Evolutionary conservation across 2,797 vertebrate species (phyloP).

Genomic region (Siniperca obscura): DNA sequence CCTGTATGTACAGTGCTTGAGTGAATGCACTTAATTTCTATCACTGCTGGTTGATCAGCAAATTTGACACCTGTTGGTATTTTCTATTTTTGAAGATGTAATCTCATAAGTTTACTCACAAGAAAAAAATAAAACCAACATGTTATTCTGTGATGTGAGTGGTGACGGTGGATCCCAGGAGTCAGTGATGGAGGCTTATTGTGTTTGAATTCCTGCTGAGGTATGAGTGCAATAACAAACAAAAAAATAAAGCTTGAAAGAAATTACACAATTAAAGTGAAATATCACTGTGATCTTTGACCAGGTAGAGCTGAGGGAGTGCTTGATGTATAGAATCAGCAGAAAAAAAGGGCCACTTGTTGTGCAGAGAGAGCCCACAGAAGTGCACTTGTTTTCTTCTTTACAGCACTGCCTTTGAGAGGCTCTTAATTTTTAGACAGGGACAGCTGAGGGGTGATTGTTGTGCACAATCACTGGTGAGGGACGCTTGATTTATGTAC

Average conservation of each 20-base stretch:
- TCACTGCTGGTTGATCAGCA: not conserved
- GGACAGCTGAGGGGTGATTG: constrained; percentile 58
- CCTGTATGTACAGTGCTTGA: not conserved
- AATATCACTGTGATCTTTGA: constrained; percentile 56
- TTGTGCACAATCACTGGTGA: constrained; percentile 49
- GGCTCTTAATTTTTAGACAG: constrained; percentile 57
- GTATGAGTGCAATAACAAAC: constrained; percentile 6
- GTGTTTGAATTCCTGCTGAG: constrained; percentile 29
- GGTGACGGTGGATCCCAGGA: constrained; percentile 18
- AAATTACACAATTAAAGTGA: constrained; percentile 52
- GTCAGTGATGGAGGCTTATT: not conserved
- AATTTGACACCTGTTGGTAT: not conserved
- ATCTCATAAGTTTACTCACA: not conserved
- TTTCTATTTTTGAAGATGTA: not conserved
- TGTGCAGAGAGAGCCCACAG: constrained; percentile 34
- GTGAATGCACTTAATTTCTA: not conserved
- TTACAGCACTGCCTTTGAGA: constrained; percentile 44
- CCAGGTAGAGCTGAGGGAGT: constrained; percentile 39
- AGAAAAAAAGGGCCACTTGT: constrained; percentile 35
- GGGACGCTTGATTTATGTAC: constrained; percentile 67
- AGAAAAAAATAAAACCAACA: not conserved
- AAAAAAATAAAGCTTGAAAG: not conserved
- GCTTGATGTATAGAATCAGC: constrained; percentile 34
- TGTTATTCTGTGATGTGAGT: not conserved
- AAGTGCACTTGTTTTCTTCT: constrained; percentile 54